Evolutionary conservation across 2,797 vertebrate species (phyloP), one percentile per base, ranked within the genome.

Genomic region (Platyrinchus mystaceus): DNA sequence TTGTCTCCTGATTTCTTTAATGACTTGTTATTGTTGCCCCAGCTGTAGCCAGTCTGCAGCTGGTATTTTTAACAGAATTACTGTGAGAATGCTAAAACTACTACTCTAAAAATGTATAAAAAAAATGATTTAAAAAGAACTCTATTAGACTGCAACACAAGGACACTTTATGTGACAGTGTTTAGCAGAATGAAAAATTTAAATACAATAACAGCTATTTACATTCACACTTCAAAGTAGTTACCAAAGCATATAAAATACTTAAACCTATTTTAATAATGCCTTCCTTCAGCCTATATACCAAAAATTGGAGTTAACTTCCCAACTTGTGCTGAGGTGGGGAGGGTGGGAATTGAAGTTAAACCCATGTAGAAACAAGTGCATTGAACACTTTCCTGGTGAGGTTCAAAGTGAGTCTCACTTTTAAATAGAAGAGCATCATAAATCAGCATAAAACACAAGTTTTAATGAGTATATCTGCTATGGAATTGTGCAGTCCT

Each of bases 191-290:
- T 94, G 96, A 97, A 97, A 97, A 97, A 97, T 95, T 97, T 97
- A 95, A 97, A 88, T 93, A 97, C 92, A 95, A 94, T 94, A 97
- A 94, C 94, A 96, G 96, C 94, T 97, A 97, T 97, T 97, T 97
- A 91, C 94, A 95, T 97, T 97, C 96, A 96, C 74, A 89, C 93
- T 96, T 95, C 90, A 96, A 91, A 96, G 93, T 96, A 97, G 96
- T 98, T 98, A 95, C 80, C 22, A 18, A 96, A 96, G 92, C 92
- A 96, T 90, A 95, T 91, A 97, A 96, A 97, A 97, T 96, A 95
- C 94, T 96, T 96, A 96, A 95, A 95, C 47, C 70, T 97, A 96
- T 97, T 97, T 97, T 95, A 97, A 95, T 96, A 96, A 95, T 87
- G 68, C 80, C 97, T 96, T 97, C 92, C 76, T 97, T 96, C 69